Evolutionary conservation across 2,797 vertebrate species (phyloP).

Genomic region (Enteromius anoplus): DNA sequence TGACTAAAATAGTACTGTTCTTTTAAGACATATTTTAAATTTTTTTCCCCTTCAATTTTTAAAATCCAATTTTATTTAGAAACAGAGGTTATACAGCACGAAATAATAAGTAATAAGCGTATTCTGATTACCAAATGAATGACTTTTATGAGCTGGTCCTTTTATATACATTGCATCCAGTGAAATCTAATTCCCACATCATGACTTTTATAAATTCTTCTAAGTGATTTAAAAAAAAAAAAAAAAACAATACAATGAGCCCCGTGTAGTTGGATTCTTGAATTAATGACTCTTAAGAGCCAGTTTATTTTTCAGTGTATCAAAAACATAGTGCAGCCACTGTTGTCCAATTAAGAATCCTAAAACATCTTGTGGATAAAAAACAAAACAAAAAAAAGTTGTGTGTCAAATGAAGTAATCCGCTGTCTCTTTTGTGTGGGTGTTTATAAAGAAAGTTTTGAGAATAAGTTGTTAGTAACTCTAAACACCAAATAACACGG

Average conservation of each 20-base stretch:
- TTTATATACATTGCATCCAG: neutral
- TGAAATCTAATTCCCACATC: neutral
- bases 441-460: neutral
- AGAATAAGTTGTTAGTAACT: constrained; percentile 3
- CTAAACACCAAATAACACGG: neutral
- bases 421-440: neutral
- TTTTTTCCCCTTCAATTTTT: neutral
- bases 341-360: neutral
- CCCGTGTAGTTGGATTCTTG: neutral
- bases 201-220: neutral
- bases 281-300: neutral
- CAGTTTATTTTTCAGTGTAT: neutral
- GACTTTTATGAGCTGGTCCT: neutral
- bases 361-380: neutral
- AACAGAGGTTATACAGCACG: neutral
- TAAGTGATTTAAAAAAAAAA: neutral
- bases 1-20: neutral
- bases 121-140: neutral
- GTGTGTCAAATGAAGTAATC: neutral
- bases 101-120: neutral
- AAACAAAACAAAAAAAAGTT: neutral
- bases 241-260: no score
- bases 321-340: neutral
- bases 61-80: neutral
- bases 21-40: neutral